Conservation (phyloP, 1,140 invertebrate genomes). For the Campoletis sonorensis region DNA sequence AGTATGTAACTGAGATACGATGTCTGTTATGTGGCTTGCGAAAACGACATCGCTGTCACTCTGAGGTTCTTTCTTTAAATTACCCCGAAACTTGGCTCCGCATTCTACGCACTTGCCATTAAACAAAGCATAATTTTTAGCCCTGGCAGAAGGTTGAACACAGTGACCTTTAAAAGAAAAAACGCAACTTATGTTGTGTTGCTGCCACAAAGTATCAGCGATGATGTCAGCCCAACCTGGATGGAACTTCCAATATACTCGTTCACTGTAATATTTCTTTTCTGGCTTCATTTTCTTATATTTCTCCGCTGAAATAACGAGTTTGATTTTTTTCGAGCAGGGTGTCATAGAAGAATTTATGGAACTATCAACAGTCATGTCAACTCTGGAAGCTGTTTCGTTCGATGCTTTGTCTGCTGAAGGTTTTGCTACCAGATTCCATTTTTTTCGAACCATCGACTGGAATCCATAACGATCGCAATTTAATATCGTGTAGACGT, state of each 20-base stretch:
- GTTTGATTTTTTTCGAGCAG: neutral
- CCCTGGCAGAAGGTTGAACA: constrained; percentile 27
- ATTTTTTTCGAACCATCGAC: neutral
- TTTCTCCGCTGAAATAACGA: neutral
- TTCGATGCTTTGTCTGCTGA: neutral
- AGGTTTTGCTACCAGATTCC: neutral
- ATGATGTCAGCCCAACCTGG: constrained; percentile 37
- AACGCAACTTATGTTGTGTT: constrained; percentile 40
- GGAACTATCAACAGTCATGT: neutral
- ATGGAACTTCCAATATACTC: constrained; percentile 39
- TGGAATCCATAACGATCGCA: constrained; percentile 2
- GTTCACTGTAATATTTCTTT: constrained; percentile 22
- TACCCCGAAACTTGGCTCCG: constrained; percentile 10
- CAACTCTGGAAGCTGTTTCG: neutral
- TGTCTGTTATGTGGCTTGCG: constrained; percentile 13
- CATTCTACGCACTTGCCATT: constrained; percentile 40
- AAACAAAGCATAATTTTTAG: constrained; percentile 11
- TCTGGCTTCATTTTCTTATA: constrained; percentile 21
- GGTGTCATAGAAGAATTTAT: neutral
- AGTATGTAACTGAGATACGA: neutral
- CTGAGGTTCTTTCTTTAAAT: constrained; percentile 32
- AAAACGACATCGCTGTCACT: constrained; percentile 33
- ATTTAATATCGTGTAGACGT: constrained; percentile 36
- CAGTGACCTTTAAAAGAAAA: constrained; percentile 41
- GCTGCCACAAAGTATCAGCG: constrained; percentile 29